phyloP scores from a whole-genome alignment of 1,140 invertebrate genomes.

The Helicorthomorpha holstii region DNA sequence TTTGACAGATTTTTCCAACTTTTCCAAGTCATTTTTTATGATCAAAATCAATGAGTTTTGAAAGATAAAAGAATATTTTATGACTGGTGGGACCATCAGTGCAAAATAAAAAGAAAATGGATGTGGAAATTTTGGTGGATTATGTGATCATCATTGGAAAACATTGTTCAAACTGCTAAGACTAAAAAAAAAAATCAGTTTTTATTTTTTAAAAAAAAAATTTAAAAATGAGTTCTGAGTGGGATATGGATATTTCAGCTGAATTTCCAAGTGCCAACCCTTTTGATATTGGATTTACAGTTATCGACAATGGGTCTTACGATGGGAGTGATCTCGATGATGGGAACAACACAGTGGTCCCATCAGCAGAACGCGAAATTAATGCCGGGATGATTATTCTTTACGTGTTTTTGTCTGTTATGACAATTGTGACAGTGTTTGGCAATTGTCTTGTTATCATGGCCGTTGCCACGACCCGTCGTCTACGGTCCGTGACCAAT shows the following conservation, averaged over 20 bases:
- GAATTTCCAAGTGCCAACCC: not conserved
- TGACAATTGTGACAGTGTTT: slow-evolving; percentile 58
- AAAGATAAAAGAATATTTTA: too few relatives aligned
- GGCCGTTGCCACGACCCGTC: slow-evolving; percentile 88
- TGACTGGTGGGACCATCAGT: too few relatives aligned
- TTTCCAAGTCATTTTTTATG: too few relatives aligned
- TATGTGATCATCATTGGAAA: too few relatives aligned
- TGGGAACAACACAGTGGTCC: not conserved
- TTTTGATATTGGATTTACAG: too few relatives aligned
- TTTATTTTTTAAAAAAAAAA: too few relatives aligned
- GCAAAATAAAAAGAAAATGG: too few relatives aligned
- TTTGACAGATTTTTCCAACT: too few relatives aligned
- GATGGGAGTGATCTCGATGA: not conserved
- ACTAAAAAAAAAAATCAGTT: too few relatives aligned
- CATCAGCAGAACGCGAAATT: not conserved
- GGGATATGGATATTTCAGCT: not conserved
- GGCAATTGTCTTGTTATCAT: slow-evolving; percentile 91
- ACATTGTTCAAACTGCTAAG: too few relatives aligned
- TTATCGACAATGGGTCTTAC: not conserved
- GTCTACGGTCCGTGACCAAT: slow-evolving; percentile 92
- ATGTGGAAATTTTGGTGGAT: too few relatives aligned
- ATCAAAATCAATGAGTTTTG: too few relatives aligned
- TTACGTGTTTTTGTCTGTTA: slow-evolving; percentile 35
- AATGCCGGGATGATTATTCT: not conserved
- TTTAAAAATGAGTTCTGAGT: not conserved